Base-by-base conservation (phyloP, 2,113 vertebrate species). In the Varanus komodoensis region DNA sequence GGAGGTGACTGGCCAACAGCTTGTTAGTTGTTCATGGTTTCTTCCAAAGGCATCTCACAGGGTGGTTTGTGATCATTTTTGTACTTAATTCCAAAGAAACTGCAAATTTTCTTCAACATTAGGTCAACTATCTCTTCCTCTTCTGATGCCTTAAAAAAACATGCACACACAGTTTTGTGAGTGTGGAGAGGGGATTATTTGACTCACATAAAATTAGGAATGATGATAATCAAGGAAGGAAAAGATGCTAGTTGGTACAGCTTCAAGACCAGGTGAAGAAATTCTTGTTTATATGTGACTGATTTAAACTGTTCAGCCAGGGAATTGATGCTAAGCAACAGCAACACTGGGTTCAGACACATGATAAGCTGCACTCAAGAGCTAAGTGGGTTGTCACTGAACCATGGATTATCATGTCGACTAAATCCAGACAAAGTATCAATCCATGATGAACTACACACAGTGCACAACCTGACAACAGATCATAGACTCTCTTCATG, bases 71-170 rank as follows among this genome's bases (percentile, higher is more conserved):
- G 92, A 73, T 96, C 95, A 86, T 97, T 98, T 96, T 98, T 98
- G 90, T 91, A 95, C 94, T 97, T 97, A 87, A 99, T 92, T 54
- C 99, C 98, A 9, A 99, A 96, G 92, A 99, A 97, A 92, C 97
- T 98, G 96, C 97, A 97, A 87, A 98, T 94, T 96, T 99, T 99
- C 96, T 96, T 97, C 81, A 99, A 89, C 97, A 99, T 98, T 92
- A 99, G 95, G 84, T 99, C 97, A 0, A 98, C 97, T n/a, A 99
- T 98, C 96, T 99, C 98, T 54, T 98, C 98, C 75, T 99, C 99
- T 90, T 99, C 98, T 0, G 98, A 98, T n/a, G 98, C 96, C 99
- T 99, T 87, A 48, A 97, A 95, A n/a, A 81, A 50, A 0, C 0
- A 27, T 1, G 71, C 19, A 82, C 77, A 0, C 4, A 19, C 38